Percentiles rank a stretch among this genome's conserved stretches.
phyloP scores from a whole-genome alignment of 2,888 invertebrate genomes.

The Drosophila sordidapex region DNA sequence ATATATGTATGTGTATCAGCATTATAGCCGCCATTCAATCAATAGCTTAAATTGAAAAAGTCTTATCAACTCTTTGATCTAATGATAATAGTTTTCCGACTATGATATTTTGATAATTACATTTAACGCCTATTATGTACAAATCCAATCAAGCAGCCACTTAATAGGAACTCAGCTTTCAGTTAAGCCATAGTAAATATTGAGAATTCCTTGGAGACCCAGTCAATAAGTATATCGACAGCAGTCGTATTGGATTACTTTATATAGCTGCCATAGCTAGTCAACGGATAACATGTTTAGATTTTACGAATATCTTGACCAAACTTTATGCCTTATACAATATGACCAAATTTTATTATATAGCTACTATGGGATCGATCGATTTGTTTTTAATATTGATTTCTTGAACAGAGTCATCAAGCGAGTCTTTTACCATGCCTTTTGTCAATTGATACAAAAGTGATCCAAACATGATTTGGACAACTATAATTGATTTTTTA shows the following conservation, averaged over 20 bases:
- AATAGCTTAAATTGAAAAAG: not conserved
- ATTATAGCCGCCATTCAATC: not conserved
- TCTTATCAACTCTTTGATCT: not conserved
- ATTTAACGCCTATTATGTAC: not conserved
- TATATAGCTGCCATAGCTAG: not conserved
- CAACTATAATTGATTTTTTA: not conserved
- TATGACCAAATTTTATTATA: constrained; percentile 8
- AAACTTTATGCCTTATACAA: constrained; percentile 11
- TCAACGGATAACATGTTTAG: not conserved
- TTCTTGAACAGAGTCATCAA: not conserved
- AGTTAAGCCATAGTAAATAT: not conserved
- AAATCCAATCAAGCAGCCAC: not conserved
- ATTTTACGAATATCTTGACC: constrained; percentile 11
- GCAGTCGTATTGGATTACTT: not conserved
- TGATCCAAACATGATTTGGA: not conserved
- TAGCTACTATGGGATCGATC: not conserved
- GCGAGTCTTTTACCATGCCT: not conserved
- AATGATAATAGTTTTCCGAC: not conserved
- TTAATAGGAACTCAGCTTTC: not conserved
- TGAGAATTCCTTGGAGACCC: not conserved
- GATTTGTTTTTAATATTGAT: not conserved
- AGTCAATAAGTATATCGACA: not conserved
- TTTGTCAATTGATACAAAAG: not conserved
- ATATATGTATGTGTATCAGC: not conserved
- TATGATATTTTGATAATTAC: not conserved